A percentile compares a stretch with the other conserved stretches of the same genome.
Evolutionary conservation across 2,888 invertebrate genomes (phyloP).

Genomic region (Aspidapion aeneum): DNA sequence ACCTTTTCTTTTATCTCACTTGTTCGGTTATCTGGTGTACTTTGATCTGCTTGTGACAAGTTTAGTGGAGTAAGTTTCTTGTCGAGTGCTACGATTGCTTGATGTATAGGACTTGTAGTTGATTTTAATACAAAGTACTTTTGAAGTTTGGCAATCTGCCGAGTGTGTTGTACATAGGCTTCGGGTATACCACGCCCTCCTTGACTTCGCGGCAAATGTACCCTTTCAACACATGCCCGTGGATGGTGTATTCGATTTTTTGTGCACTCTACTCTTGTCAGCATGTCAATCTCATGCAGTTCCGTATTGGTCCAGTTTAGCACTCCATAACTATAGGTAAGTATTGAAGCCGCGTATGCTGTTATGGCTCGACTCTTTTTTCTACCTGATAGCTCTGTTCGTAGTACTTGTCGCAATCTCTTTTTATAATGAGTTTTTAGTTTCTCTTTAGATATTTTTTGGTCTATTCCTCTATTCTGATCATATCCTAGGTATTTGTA

Average conservation of each 20-base stretch:
- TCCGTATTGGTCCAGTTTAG: background rate
- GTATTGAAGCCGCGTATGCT: background rate
- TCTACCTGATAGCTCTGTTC: background rate
- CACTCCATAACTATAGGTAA: background rate
- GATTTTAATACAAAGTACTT: background rate
- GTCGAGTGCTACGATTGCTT: background rate
- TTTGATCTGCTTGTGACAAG: background rate
- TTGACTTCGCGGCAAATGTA: background rate
- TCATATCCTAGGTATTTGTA: slow-evolving; percentile 1
- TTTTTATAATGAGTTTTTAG: background rate
- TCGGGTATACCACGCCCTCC: background rate
- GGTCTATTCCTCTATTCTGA: background rate
- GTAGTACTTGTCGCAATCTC: background rate
- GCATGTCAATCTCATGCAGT: background rate
- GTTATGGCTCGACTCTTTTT: background rate
- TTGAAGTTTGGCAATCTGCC: background rate
- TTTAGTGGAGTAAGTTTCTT: background rate
- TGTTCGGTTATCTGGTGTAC: background rate
- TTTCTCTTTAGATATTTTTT: background rate
- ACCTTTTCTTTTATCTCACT: background rate
- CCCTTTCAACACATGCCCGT: background rate
- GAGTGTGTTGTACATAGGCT: background rate
- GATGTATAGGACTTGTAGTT: background rate
- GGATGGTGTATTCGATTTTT: background rate
- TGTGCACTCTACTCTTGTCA: background rate